Conservation (phyloP, 2,113 vertebrate genomes). For the Sceloporus undulatus region DNA sequence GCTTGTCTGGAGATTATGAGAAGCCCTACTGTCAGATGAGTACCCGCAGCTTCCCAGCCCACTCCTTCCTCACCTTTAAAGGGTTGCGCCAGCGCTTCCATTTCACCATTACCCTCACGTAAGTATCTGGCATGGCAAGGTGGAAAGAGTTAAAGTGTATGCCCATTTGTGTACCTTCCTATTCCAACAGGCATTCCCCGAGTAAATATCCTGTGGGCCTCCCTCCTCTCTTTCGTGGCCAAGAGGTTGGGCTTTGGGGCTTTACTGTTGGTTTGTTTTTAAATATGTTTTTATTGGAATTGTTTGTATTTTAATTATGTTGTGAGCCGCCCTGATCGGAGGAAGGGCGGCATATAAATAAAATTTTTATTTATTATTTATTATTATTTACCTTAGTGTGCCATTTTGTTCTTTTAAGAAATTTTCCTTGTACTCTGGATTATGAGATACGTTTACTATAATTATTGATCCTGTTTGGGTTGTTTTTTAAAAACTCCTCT, state of each 20-base stretch:
- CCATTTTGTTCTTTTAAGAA: background rate
- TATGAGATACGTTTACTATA: background rate
- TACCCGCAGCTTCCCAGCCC: slow-evolving; percentile 90
- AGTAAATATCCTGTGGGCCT: too few species aligned
- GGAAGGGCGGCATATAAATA: too few species aligned
- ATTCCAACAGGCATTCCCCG: too few species aligned
- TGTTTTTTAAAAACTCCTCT: background rate
- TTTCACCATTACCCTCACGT: slow-evolving; percentile 94
- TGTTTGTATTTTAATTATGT: too few species aligned
- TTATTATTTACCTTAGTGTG: too few species aligned
- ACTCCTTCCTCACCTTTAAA: slow-evolving; percentile 93
- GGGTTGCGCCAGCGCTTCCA: slow-evolving; percentile 95
- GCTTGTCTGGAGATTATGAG: slow-evolving; percentile 88
- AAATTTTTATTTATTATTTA: too few species aligned
- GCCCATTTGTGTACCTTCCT: too few species aligned
- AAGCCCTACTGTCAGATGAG: slow-evolving; percentile 93
- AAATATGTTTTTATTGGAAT: too few species aligned
- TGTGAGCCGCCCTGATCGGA: too few species aligned
- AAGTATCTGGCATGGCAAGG: slow-evolving; percentile 63
- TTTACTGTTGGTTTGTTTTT: too few species aligned
- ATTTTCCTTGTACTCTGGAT: background rate
- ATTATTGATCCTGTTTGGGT: background rate
- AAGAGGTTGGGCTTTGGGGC: too few species aligned
- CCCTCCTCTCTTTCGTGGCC: too few species aligned
- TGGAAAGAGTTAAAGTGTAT: background rate